Evolutionary conservation across 2,888 invertebrate species (phyloP), one percentile per base, ranked within the genome.

Genomic region (Cheilosia grossa): DNA sequence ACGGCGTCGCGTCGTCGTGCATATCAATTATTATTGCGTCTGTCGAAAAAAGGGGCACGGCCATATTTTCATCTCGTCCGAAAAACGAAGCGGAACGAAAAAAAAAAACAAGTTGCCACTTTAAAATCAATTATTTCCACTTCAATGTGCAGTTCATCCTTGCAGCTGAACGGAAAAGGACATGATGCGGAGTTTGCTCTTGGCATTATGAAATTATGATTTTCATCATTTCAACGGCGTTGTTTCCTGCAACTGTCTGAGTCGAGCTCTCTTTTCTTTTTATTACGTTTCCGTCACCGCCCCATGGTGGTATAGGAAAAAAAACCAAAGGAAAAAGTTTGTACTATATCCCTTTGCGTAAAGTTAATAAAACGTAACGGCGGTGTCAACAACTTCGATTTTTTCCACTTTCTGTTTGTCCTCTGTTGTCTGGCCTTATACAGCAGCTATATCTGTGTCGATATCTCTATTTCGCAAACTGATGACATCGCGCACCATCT

Each of bases 91-190:
- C n/a, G 27, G 27, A 58, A 54, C 21, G 19, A 21, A 49, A 13
- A 54, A 21, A 49, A 13, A 54, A 70, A 70, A 70, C 51, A 75
- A 80, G 80, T 80, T 80, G 80, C 80, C 80, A 75, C 75, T 80
- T 80, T 80, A 74, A 80, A 80, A 80, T 66, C 75, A 85, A 85
- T 85, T 80, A 85, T 75, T 85, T 75, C 80, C 74, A 80, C 83
- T 80, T 80, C 42, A 80, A 70, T 75, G 83, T 79, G 64, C 69
- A 75, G 83, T 79, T 59, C 69, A 75, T 83, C 79, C 79, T 74
- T 74, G 64, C 64, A 82, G 42, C 56, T 51, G 53, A 73, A 49
- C 21, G 63, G 24, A 72, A 40, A 67, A 69, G 63, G 40, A 74
- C 69, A 64, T 37, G 54, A 69, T 42, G 40, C 56, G 13, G 61